Evolutionary conservation across 1,140 invertebrate species (phyloP), one percentile per base, ranked within the genome.

Genomic region (Zaprionus lachaisei): DNA sequence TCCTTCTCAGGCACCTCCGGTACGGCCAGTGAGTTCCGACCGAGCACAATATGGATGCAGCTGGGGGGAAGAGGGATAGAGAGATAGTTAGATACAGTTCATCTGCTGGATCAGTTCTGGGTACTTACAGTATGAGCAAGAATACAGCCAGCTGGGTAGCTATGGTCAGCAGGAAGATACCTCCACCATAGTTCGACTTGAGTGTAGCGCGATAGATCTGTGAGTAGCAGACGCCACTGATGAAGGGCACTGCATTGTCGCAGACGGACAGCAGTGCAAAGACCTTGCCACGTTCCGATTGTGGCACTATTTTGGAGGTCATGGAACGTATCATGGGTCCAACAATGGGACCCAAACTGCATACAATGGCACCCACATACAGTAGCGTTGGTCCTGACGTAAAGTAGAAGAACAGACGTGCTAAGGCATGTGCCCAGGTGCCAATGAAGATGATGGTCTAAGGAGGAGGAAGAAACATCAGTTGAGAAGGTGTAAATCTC

Each of bases 311-410:
- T 93, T 97, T 97, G 0, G 96, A 97, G 11, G 95, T 94, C 94
- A 97, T 96, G 4, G 96, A 96, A 49, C 96, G 93, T 47, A 97
- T 93, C 44, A 96, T 94, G 11, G 96, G 96, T 0, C 95, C 96
- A 0, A 96, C 95, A 47, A 95, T 94, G 0, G 96, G 96, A 0
- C 96, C 96, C 28, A 96, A 92, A 9, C 95, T 94, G 6, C 96
- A 95, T 15, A 95, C 94, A 0, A 93, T 93, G 17, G 95, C 96
- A 7, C 96, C 96, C 2, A 94, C 75, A 86, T 96, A 97, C 91
- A 96, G 95, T 3, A 95, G 60, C 64, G 90, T 92, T 0, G 94
- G 92, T 0, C 79, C 84, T 0, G 89, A 75, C 0, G 96, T 95
- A 49, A 94, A 93, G 14, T 94, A 94, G 86, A 95, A 97, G 67